Conservation (phyloP, 2,113 vertebrate species). For the Polypterus bichir region DNA sequence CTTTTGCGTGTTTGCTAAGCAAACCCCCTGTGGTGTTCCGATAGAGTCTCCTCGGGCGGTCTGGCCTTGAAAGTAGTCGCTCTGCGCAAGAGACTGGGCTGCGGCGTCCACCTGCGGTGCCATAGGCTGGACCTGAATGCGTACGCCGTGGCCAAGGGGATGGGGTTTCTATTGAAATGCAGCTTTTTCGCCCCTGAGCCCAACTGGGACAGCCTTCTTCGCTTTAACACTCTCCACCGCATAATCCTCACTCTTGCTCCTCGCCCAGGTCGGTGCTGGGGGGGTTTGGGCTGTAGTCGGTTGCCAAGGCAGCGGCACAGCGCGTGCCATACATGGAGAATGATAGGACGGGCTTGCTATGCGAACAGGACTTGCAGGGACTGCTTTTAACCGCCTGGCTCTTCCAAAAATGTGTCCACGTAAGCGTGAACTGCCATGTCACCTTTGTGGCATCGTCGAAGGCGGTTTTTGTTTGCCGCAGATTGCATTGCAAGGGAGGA, state of each 20-base stretch:
- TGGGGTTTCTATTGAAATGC: constrained; percentile 6
- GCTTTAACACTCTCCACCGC: constrained; percentile 7
- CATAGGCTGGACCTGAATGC: constrained; percentile 6
- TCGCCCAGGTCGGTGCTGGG: constrained; percentile 2
- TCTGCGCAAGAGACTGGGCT: neutral
- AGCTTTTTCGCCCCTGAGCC: constrained; percentile 1
- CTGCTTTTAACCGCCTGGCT: too few species aligned
- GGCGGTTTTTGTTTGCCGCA: too few species aligned
- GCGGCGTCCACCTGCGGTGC: constrained; percentile 5
- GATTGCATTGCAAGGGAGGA: too few species aligned
- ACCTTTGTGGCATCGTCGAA: too few species aligned
- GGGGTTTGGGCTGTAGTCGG: constrained; percentile 26
- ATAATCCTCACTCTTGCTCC: neutral
- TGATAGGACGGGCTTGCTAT: constrained; percentile 1
- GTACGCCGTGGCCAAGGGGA: neutral
- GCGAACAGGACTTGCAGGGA: too few species aligned
- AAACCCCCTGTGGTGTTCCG: too few species aligned
- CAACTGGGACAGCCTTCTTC: constrained; percentile 22
- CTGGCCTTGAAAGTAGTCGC: too few species aligned
- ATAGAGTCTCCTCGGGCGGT: too few species aligned
- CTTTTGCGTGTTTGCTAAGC: neutral
- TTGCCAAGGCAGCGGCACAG: constrained; percentile 43
- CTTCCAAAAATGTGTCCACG: too few species aligned
- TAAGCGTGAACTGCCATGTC: too few species aligned
- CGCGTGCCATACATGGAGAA: constrained; percentile 29